phyloP scores from a whole-genome alignment of 2,113 vertebrate species.

The Ceyx melanurus region DNA sequence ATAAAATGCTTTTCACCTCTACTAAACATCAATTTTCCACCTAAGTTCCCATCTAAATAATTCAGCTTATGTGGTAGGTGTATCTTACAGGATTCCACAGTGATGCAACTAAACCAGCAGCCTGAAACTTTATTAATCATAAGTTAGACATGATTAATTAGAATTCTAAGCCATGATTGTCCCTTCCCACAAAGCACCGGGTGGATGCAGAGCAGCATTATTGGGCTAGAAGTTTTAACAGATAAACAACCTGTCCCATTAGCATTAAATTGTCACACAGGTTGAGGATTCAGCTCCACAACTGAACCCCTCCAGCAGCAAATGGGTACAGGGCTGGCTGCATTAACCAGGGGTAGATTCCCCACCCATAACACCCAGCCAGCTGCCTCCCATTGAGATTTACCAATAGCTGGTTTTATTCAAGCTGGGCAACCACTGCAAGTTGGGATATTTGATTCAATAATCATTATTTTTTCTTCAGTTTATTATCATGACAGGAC shows the following conservation, averaged over 20 bases:
- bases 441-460: not conserved
- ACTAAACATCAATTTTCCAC: not conserved
- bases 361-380: not conserved
- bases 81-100: rapidly evolving
- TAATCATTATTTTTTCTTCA: not conserved
- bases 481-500: not conserved
- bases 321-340: rapidly evolving
- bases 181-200: not conserved
- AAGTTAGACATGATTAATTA: not conserved
- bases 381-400: not conserved
- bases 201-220: not conserved
- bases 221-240: rapidly evolving
- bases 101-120: not conserved
- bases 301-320: not conserved
- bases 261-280: not conserved
- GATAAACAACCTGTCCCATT: not conserved
- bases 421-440: rapidly evolving
- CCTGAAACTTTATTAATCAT: not conserved
- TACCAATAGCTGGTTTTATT: not conserved
- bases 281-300: rapidly evolving
- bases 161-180: not conserved
- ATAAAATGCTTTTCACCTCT: not conserved
- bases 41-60: not conserved
- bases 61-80: not conserved
- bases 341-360: not conserved